A percentile compares a stretch with the other conserved stretches of the same genome.
phyloP scores from a whole-genome alignment of 1,140 invertebrate species.

The Sarcophaga bullata region DNA sequence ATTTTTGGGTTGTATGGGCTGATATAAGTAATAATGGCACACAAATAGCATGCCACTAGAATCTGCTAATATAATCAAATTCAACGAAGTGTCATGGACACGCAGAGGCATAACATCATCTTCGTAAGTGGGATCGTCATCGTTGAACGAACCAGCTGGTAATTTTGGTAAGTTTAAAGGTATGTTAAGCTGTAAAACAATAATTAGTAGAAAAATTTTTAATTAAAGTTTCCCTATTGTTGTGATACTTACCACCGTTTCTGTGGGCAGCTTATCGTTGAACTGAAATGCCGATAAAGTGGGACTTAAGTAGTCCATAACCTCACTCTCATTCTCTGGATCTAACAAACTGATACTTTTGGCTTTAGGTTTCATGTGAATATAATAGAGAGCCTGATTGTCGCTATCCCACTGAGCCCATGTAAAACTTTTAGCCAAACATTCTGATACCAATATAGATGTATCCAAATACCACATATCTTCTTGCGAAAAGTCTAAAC shows the following conservation, averaged over 20 bases:
- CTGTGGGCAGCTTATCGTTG: slow-evolving; percentile 83
- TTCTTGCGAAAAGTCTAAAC: slow-evolving; percentile 64
- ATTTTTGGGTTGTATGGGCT: slow-evolving; percentile 71
- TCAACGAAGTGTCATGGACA: slow-evolving; percentile 82
- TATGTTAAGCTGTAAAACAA: slow-evolving; percentile 76
- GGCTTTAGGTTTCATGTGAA: slow-evolving; percentile 76
- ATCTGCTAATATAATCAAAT: slow-evolving; percentile 80
- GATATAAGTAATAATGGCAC: slow-evolving; percentile 86
- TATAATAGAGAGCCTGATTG: slow-evolving; percentile 79
- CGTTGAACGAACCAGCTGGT: slow-evolving; percentile 67
- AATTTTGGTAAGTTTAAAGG: slow-evolving; percentile 82
- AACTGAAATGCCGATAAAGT: slow-evolving; percentile 85
- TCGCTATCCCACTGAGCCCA: slow-evolving; percentile 86
- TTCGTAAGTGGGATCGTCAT: slow-evolving; percentile 73
- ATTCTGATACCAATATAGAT: slow-evolving; percentile 70
- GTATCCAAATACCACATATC: slow-evolving; percentile 68
- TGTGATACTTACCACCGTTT: slow-evolving; percentile 78
- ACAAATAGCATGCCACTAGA: slow-evolving; percentile 79
- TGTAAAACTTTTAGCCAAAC: slow-evolving; percentile 76
- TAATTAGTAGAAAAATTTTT: slow-evolving; percentile 19
- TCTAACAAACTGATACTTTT: slow-evolving; percentile 71
- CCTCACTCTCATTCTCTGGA: slow-evolving; percentile 64
- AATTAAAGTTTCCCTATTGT: neutral
- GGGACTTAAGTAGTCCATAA: slow-evolving; percentile 66
- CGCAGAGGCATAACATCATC: slow-evolving; percentile 81